Percentiles rank a stretch among this genome's conserved stretches.
phyloP scores from a whole-genome alignment of 1,140 invertebrate genomes.

The Forficula auricularia region DNA sequence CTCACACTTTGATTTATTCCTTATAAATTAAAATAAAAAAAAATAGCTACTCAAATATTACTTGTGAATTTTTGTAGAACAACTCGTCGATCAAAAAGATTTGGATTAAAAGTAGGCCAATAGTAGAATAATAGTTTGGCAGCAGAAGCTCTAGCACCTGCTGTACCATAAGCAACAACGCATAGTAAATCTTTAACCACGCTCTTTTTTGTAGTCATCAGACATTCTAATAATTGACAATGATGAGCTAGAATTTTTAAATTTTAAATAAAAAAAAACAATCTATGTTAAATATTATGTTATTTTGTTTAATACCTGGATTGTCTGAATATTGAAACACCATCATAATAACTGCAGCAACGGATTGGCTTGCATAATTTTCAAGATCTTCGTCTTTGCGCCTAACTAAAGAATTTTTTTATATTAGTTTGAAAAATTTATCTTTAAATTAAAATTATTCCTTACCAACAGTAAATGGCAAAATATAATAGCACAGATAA shows the following conservation, averaged over 20 bases:
- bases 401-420: constrained; percentile 32
- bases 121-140: constrained; percentile 96
- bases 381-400: constrained; percentile 45
- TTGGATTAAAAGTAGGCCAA: constrained; percentile 95
- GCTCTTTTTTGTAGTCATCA: constrained; percentile 80
- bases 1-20: too few relatives aligned
- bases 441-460: too few relatives aligned
- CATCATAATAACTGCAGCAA: constrained; percentile 91
- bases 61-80: constrained; percentile 79
- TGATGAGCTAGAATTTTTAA: constrained; percentile 52
- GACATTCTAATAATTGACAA: constrained; percentile 82
- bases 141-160: constrained; percentile 73
- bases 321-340: constrained; percentile 91
- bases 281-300: neutral
- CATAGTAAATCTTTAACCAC: constrained; percentile 84
- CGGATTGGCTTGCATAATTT: constrained; percentile 77
- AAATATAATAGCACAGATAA: constrained; percentile 84
- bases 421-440: too few relatives aligned
- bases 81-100: constrained; percentile 74
- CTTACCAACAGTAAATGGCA: constrained; percentile 90
- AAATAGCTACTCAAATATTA: too few relatives aligned
- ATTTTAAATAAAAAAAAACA: neutral
- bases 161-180: constrained; percentile 92
- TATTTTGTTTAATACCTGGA: constrained; percentile 44
- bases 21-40: too few relatives aligned